Percentiles rank a stretch among this genome's conserved stretches.
Conservation (phyloP, 2,113 vertebrate species). For the Carassius gibelio region DNA sequence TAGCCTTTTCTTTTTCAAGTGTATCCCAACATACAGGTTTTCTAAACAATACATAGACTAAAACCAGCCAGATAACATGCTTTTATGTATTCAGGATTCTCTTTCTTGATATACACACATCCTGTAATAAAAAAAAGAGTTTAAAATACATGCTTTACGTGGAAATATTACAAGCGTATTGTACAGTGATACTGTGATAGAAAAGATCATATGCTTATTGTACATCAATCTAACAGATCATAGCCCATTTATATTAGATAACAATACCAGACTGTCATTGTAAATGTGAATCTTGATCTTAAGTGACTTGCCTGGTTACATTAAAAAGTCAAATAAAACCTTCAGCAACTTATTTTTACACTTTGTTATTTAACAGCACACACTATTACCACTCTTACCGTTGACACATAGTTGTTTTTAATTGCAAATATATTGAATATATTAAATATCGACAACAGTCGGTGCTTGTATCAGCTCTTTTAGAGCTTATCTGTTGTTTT, state of each 20-base stretch:
- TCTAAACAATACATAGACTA: slow-evolving; percentile 76
- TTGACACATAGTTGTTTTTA: neutral
- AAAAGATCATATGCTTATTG: slow-evolving; percentile 69
- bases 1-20: slow-evolving; percentile 84
- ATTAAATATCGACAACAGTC: neutral
- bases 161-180: slow-evolving; percentile 90
- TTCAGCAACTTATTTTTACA: slow-evolving; percentile 14
- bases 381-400: neutral
- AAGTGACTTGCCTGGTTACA: neutral
- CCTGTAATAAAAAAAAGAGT: slow-evolving; percentile 69
- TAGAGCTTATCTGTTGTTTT: slow-evolving; percentile 1
- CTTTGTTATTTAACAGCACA: slow-evolving; percentile 3
- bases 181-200: slow-evolving; percentile 88
- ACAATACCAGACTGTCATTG: slow-evolving; percentile 27
- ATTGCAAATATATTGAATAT: slow-evolving; percentile 13
- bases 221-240: slow-evolving; percentile 64
- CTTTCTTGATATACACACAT: slow-evolving; percentile 64
- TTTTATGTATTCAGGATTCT: slow-evolving; percentile 68
- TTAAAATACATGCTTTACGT: slow-evolving; percentile 78
- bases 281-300: slow-evolving; percentile 9
- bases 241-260: slow-evolving; percentile 12
- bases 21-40: slow-evolving; percentile 86
- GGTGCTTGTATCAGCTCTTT: slow-evolving; percentile 23
- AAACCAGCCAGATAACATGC: slow-evolving; percentile 82
- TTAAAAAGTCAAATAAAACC: slow-evolving; percentile 14